Evolutionary conservation across 2,113 vertebrate species (phyloP).

Genomic region (Chionomys nivalis): DNA sequence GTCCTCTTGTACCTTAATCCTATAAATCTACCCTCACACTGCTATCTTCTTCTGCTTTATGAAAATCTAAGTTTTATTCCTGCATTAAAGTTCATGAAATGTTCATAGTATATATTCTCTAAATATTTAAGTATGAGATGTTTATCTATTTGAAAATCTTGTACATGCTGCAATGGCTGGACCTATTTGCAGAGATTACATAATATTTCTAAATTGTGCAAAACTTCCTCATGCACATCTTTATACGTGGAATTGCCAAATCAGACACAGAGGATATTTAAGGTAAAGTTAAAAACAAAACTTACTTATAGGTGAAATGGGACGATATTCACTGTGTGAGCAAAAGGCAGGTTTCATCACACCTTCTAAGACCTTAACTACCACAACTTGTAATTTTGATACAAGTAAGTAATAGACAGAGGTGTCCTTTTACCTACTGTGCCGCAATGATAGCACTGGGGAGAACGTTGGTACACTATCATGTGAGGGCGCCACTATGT

Average conservation of each 20-base stretch:
- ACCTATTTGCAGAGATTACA: background rate
- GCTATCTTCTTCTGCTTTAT: background rate
- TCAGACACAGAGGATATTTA: background rate
- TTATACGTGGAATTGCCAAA: background rate
- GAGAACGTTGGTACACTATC: background rate
- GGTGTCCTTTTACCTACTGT: background rate
- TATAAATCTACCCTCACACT: background rate
- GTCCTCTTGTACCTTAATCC: background rate
- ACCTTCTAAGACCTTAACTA: background rate
- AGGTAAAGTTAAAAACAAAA: background rate
- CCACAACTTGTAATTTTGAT: constrained; percentile 1
- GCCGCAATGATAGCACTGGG: background rate
- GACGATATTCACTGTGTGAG: background rate
- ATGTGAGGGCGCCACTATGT: background rate
- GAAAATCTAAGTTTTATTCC: background rate
- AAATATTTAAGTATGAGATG: constrained; percentile 8
- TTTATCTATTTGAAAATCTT: background rate
- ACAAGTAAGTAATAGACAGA: background rate
- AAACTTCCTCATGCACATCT: background rate
- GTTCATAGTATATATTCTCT: background rate
- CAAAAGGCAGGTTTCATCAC: background rate
- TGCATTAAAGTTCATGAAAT: background rate
- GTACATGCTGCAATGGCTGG: background rate
- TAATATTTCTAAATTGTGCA: background rate
- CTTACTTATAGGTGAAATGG: background rate